Base-by-base conservation (phyloP, 2,113 vertebrate species). In the Pipa parva region DNA sequence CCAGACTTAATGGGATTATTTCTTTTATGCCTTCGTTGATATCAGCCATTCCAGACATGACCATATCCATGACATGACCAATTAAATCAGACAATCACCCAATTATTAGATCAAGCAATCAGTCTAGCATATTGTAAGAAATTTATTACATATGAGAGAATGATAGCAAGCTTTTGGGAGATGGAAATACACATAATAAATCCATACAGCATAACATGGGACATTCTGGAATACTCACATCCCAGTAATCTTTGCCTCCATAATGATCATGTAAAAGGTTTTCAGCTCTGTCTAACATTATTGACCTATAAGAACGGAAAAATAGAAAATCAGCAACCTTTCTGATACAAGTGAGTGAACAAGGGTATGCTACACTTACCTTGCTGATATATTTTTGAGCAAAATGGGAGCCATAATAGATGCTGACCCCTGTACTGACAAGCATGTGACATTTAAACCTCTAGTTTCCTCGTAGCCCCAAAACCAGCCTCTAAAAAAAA, bases 261-360 rank as follows among this genome's bases (percentile, higher is more conserved):
- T 98, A 99, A 75, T 95, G 93, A 78, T 99, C 95, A 33, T 99
- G 97, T 9, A 99, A 93, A 25, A 99, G 89, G 36, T 94, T 97
- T 80, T 99, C 97, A 6, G 96, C 95, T 84, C 96, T 84, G 84
- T 99, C 97, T 55, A 99, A 73, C 95, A 99, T 94, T 76, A 98
- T 89, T 36, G 92, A 93, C 81, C 92, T 94, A 55, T 49, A 59
- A 64, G 71, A 76, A 75, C n/a, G 57, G 6, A 4, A 67, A 17
- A 77, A 62, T 62, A 62, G 28, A 17, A 49, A 5, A 28, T 11
- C 22, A 5, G 25, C 11, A 24, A 17, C 18, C 6, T 6, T 15
- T 2, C 13, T 21, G 21, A 20, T 52, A 12, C 51, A 4, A 12
- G 10, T 52, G 48, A 60, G 12, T 6, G 51, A 6, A 17, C 15